These are phyloP conservation scores for Alcis repandata DNA, from an alignment of 2,888 invertebrate species.

Conservation along the genomic window DNA sequence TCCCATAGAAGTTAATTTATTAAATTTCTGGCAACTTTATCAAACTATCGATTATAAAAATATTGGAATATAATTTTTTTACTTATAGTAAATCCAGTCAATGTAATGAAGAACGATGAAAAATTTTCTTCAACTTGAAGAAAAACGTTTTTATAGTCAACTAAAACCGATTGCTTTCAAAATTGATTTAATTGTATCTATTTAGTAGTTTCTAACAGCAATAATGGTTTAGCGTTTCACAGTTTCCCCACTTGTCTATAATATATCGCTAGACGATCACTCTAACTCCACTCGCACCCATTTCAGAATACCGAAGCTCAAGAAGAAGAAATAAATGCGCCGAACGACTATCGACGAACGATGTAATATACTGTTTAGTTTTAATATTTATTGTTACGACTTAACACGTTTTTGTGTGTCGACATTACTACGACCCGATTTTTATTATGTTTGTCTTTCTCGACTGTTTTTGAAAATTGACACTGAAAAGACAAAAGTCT, in stretches of 20 bases:
- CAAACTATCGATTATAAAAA: no score
- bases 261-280: slow-evolving; percentile 53
- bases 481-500: neutral
- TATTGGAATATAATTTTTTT: no score
- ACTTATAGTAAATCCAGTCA: no score
- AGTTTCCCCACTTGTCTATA: slow-evolving; percentile 32
- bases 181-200: no score
- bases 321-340: slow-evolving; percentile 80
- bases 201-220: neutral
- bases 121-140: neutral
- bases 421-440: slow-evolving; percentile 10
- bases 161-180: no score
- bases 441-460: neutral
- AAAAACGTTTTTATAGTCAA: neutral
- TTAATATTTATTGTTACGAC: slow-evolving; percentile 71
- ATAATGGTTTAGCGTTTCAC: slow-evolving; percentile 21
- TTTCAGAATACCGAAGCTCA: slow-evolving; percentile 85
- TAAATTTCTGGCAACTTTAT: no score
- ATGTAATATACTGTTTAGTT: slow-evolving; percentile 81
- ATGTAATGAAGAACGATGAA: no score
- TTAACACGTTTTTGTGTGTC: slow-evolving; percentile 41
- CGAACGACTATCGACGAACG: slow-evolving; percentile 71
- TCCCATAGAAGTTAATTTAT: no score
- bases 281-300: slow-evolving; percentile 78
- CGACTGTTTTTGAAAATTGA: slow-evolving; percentile 1